Evolutionary conservation across 2,113 vertebrate species (phyloP).

Genomic region (Mellivora capensis): DNA sequence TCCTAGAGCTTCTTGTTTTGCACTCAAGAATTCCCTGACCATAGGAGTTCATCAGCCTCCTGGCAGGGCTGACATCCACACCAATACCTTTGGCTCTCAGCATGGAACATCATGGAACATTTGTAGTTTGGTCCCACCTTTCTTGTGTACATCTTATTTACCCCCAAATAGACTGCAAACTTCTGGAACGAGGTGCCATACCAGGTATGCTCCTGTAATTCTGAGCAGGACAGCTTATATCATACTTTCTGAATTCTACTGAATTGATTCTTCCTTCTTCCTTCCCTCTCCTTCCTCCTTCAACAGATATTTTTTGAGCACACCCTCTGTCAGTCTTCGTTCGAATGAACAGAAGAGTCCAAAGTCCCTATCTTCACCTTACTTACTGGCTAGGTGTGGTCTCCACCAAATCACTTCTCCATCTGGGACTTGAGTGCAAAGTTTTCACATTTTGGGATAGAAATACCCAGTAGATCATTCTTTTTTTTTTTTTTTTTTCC

Average conservation of each 20-base stretch:
- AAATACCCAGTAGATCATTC: neutral
- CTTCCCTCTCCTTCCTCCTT: neutral
- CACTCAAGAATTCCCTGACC: neutral
- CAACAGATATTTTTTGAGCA: neutral
- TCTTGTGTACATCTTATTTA: neutral
- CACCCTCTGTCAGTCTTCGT: neutral
- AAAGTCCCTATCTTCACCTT: neutral
- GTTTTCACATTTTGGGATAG: neutral
- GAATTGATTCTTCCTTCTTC: neutral
- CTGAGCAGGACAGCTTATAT: neutral
- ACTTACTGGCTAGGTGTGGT: neutral
- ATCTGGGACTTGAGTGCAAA: neutral
- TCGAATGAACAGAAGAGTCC: neutral
- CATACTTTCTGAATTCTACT: neutral
- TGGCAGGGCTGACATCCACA: neutral
- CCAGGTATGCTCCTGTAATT: neutral
- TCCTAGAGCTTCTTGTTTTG: neutral
- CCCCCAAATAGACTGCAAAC: neutral
- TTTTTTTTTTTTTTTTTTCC: neutral
- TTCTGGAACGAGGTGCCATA: neutral
- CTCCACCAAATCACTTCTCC: neutral
- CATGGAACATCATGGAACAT: neutral
- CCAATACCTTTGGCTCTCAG: neutral
- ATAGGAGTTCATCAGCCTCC: neutral
- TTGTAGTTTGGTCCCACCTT: neutral